phyloP scores from a whole-genome alignment of 2,113 vertebrate genomes.

The Eublepharis macularius region DNA sequence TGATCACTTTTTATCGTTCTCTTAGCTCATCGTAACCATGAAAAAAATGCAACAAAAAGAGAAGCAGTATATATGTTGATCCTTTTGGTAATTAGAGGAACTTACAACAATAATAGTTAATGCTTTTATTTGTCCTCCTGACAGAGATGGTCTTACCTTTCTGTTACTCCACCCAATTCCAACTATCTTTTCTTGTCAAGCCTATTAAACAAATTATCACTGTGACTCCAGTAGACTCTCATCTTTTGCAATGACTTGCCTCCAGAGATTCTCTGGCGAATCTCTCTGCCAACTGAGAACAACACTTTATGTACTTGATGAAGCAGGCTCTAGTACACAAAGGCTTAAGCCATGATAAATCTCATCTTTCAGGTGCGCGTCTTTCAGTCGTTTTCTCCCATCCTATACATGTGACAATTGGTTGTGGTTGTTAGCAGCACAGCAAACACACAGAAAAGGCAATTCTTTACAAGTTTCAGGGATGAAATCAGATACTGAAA shows the following conservation, averaged over 20 bases:
- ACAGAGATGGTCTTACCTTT: too few species aligned
- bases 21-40: not conserved
- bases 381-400: not conserved
- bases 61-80: not conserved
- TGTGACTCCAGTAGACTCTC: not conserved
- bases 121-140: too few species aligned
- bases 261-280: not conserved
- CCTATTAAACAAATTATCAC: not conserved
- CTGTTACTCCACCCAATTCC: not conserved
- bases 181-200: not conserved
- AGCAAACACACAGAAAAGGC: not conserved
- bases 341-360: not conserved
- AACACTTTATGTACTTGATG: not conserved
- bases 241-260: not conserved
- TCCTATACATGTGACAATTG: not conserved
- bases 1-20: too few species aligned
- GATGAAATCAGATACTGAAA: not conserved
- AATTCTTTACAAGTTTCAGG: not conserved
- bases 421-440: not conserved
- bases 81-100: not conserved
- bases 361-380: not conserved
- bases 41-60: not conserved
- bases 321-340: not conserved
- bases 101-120: not conserved
- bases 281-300: not conserved